Evolutionary conservation across 2,888 invertebrate species (phyloP).

Genomic region (Pyralis farinalis): DNA sequence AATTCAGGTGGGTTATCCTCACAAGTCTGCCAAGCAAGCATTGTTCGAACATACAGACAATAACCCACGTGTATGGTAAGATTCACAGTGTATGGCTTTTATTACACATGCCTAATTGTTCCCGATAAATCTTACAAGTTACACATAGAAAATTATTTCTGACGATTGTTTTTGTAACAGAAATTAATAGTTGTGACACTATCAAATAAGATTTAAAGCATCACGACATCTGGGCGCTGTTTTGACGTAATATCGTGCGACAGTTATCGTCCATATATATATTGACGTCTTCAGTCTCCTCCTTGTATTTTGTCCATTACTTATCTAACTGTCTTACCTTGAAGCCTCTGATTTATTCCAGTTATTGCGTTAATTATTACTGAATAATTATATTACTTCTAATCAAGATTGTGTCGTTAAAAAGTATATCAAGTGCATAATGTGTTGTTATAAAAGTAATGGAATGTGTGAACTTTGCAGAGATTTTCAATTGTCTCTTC

Average conservation of each 20-base stretch:
- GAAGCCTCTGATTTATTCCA: constrained; percentile 62
- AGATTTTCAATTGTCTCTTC: constrained; percentile 63
- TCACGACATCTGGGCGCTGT: constrained; percentile 72
- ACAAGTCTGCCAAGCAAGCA: too few species aligned
- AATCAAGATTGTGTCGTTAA: constrained; percentile 16
- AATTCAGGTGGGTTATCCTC: too few species aligned
- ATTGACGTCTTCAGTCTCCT: constrained; percentile 60
- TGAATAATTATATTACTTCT: constrained; percentile 23
- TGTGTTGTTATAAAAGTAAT: constrained; percentile 72
- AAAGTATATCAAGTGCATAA: constrained; percentile 36
- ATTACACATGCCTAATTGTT: too few species aligned
- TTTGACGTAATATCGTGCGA: constrained; percentile 76
- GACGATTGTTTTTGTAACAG: constrained; percentile 42
- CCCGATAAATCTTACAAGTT: constrained; percentile 1
- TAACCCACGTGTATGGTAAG: too few species aligned
- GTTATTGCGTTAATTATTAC: constrained; percentile 44
- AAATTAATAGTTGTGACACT: constrained; percentile 57
- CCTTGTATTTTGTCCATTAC: constrained; percentile 70
- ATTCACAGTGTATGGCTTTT: too few species aligned
- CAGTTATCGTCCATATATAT: constrained; percentile 75
- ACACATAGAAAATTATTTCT: constrained; percentile 14
- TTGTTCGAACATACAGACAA: too few species aligned
- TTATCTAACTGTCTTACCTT: constrained; percentile 77
- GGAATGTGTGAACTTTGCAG: constrained; percentile 74
- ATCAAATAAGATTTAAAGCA: constrained; percentile 66